Conservation (phyloP, 2,888 invertebrate genomes). For the Himalopsyche tibetana region DNA sequence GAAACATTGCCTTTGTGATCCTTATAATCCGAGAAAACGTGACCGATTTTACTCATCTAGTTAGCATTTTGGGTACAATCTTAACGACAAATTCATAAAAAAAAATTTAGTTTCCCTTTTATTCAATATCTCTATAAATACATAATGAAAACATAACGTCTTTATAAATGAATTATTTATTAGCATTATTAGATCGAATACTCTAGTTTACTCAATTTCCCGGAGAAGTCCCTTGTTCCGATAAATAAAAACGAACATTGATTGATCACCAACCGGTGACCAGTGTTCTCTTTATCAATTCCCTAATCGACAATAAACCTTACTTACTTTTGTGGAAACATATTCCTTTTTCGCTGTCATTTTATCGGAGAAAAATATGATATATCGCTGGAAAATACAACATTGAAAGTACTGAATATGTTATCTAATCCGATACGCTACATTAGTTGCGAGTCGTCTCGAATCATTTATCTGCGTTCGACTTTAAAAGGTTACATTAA, state of each 20-base stretch:
- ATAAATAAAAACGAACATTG: slow-evolving; percentile 65
- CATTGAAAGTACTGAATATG: slow-evolving; percentile 47
- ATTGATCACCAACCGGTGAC: slow-evolving; percentile 64
- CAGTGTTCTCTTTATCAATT: slow-evolving; percentile 64
- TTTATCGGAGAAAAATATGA: slow-evolving; percentile 59
- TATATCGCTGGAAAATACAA: slow-evolving; percentile 53
- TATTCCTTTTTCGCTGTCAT: slow-evolving; percentile 62
- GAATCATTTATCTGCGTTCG: slow-evolving; percentile 27
- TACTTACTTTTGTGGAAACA: slow-evolving; percentile 57
- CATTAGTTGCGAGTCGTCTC: not conserved
- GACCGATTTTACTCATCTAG: too few relatives aligned
- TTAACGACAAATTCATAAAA: too few relatives aligned
- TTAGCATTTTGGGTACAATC: too few relatives aligned
- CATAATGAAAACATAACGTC: not conserved
- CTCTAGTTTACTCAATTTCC: slow-evolving; percentile 29
- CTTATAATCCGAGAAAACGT: too few relatives aligned
- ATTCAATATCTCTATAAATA: not conserved
- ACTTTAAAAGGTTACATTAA: slow-evolving; percentile 29
- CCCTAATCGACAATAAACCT: slow-evolving; percentile 66
- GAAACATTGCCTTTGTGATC: too few relatives aligned
- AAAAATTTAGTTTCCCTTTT: too few relatives aligned
- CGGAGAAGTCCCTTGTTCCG: slow-evolving; percentile 47
- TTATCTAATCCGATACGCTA: slow-evolving; percentile 49
- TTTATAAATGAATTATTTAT: slow-evolving; percentile 24
- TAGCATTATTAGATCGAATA: not conserved